Evolutionary conservation across 2,113 vertebrate genomes (phyloP).

Genomic region (Laterallus jamaicensis): DNA sequence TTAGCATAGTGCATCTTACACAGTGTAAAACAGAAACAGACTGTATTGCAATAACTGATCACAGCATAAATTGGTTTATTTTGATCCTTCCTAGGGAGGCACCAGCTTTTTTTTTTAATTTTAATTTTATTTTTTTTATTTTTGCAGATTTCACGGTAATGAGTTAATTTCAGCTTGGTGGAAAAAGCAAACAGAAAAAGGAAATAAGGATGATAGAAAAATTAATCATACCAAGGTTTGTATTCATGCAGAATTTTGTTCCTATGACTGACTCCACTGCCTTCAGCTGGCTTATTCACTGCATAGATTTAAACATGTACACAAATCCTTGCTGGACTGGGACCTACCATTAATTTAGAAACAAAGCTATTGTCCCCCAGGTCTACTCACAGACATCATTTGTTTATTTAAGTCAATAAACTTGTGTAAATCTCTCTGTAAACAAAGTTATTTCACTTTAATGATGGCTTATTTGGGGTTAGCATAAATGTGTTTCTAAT

Average conservation of each 20-base stretch:
- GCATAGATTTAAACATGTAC: background rate
- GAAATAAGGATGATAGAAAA: background rate
- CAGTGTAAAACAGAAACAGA: conserved; percentile 60
- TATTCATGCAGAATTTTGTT: conserved; percentile 3
- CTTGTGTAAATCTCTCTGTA: conserved; percentile 28
- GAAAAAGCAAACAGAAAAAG: background rate
- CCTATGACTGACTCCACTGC: background rate
- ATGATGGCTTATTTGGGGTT: conserved; percentile 27
- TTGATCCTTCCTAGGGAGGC: conserved; percentile 41
- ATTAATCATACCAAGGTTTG: background rate
- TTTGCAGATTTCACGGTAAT: background rate
- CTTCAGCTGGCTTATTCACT: background rate
- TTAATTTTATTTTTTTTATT: background rate
- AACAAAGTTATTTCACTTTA: conserved; percentile 32
- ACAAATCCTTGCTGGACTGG: conserved; percentile 13
- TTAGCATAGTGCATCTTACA: conserved; percentile 66
- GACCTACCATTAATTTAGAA: conserved; percentile 24
- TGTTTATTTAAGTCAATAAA: conserved; percentile 56
- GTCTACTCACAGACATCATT: background rate
- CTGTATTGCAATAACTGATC: conserved; percentile 67
- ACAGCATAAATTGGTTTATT: conserved; percentile 67
- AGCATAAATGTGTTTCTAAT: conserved; percentile 50
- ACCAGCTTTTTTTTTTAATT: background rate
- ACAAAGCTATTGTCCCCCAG: conserved; percentile 29
- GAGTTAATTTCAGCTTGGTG: conserved; percentile 3